These are phyloP conservation scores for Aquatica leii DNA, from an alignment of 2,888 invertebrate genomes.

Conservation along the genomic window DNA sequence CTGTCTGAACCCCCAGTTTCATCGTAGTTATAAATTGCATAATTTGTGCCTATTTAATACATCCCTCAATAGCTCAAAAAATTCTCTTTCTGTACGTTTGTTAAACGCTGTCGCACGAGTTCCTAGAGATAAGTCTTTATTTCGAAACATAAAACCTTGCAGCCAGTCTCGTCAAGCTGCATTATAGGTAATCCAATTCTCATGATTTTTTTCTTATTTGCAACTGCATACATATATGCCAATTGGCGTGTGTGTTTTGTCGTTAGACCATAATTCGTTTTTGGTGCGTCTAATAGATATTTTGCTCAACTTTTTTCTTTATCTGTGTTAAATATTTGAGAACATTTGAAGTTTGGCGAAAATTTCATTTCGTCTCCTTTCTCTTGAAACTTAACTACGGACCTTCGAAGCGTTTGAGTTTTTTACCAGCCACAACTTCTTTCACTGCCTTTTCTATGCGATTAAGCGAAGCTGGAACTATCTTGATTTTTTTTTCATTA, in stretches of 20 bases:
- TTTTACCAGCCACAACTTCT: neutral
- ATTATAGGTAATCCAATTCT: neutral
- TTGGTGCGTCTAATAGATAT: neutral
- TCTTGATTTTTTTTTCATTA: neutral
- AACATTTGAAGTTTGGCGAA: neutral
- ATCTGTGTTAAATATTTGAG: neutral
- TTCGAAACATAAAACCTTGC: neutral
- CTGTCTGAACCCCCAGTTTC: neutral
- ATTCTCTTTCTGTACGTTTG: too few species aligned
- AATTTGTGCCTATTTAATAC: too few species aligned
- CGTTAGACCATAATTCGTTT: too few species aligned
- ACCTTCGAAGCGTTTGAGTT: neutral
- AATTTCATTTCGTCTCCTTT: neutral
- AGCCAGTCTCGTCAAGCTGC: neutral
- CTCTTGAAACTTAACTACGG: neutral
- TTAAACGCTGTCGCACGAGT: neutral
- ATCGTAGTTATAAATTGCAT: too few species aligned
- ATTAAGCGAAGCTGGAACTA: too few species aligned
- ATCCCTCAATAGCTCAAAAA: neutral
- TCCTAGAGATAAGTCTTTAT: too few species aligned
- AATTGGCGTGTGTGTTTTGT: neutral
- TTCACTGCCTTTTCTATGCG: neutral
- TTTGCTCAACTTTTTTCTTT: neutral
- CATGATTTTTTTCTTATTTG: neutral
- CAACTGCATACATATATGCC: too few species aligned